Conservation (phyloP, 2,113 vertebrate genomes). For the Ctenomys sociabilis region DNA sequence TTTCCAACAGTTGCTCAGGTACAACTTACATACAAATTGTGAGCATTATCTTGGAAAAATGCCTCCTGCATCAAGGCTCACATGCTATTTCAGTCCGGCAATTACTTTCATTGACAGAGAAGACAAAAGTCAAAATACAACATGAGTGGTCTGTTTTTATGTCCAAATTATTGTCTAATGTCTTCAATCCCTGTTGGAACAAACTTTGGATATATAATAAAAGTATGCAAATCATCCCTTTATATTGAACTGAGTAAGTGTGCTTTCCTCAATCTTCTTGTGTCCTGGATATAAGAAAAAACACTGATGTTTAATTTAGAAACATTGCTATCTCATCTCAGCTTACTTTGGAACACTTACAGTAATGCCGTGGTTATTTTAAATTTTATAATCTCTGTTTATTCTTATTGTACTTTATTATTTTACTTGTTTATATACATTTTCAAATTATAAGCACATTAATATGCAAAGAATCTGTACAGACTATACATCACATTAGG, state of each 20-base stretch:
- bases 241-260: background rate
- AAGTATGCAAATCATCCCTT: background rate
- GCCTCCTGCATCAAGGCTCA: background rate
- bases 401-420: background rate
- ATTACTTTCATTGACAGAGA: background rate
- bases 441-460: background rate
- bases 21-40: background rate
- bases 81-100: background rate
- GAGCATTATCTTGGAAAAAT: background rate
- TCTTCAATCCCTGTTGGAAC: background rate
- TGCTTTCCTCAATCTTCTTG: background rate
- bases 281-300: background rate
- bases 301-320: background rate
- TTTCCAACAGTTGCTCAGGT: background rate
- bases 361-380: background rate
- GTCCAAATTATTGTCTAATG: background rate
- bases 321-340: background rate
- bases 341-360: background rate
- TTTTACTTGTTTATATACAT: slow-evolving; percentile 1
- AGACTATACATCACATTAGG: background rate
- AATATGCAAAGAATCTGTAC: background rate
- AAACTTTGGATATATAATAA: background rate
- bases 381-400: background rate
- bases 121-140: slow-evolving; percentile 1
- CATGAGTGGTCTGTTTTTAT: background rate